Base-by-base conservation (phyloP, 2,888 invertebrate species). In the Eretmocerus hayati region DNA sequence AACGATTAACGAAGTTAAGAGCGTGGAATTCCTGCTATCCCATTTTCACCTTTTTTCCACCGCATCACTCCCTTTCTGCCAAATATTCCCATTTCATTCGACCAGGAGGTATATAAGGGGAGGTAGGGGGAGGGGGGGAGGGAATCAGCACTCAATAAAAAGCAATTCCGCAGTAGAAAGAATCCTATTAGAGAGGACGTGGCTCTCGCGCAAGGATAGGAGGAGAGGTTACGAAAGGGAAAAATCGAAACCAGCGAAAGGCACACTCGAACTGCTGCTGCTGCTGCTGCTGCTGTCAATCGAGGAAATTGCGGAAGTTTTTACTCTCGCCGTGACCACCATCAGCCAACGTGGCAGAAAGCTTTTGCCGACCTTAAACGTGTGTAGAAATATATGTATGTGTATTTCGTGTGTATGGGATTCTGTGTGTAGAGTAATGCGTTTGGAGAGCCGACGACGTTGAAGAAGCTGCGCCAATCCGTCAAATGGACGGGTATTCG, bases 401-500 rank as follows among this genome's bases (percentile, higher is more conserved):
- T n/a, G n/a, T n/a, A n/a, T n/a, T n/a, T n/a, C n/a, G n/a, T n/a
- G n/a, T n/a, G n/a, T n/a, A n/a, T n/a, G n/a, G n/a, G n/a, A n/a
- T n/a, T n/a, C n/a, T n/a, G n/a, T n/a, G n/a, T n/a, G n/a, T n/a
- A n/a, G n/a, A n/a, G n/a, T n/a, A n/a, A n/a, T n/a, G n/a, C n/a
- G n/a, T n/a, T n/a, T n/a, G n/a, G n/a, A n/a, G 26, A 26, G 8
- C 6, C 6, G 30, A n/a, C n/a, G 45, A 49, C 60, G 56, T 58
- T 60, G 58, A 60, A 55, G 55, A 40, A 60, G 59, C 59, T 53
- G 58, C 56, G 57, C 53, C 56, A 57, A 62, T 62, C 57, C 56
- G 58, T 60, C 59, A 58, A 56, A 46, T 53, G 57, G 57, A 57
- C 59, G 58, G 56, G 53, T 58, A 55, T 58, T 61, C 59, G 61